Conservation (phyloP, 2,888 invertebrate genomes). For the Drosophila atripex region DNA sequence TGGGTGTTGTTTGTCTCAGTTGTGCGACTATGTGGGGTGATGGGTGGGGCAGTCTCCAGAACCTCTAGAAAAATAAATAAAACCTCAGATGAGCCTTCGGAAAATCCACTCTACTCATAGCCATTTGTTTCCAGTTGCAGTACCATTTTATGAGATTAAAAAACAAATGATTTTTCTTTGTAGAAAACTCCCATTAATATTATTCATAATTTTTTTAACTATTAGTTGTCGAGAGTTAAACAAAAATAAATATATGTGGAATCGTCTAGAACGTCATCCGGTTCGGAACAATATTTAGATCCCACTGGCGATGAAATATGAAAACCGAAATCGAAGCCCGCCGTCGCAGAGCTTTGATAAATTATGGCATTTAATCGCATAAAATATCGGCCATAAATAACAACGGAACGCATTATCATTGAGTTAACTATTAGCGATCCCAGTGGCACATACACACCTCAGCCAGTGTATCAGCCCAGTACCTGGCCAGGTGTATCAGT, state of each 20-base stretch:
- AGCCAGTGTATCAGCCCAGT: conserved; percentile 17
- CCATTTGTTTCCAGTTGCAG: too few relatives aligned
- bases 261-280: background rate
- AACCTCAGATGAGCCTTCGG: conserved; percentile 11
- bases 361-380: conserved; percentile 64
- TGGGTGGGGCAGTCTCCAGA: too few relatives aligned
- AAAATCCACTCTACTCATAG: too few relatives aligned
- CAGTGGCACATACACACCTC: conserved; percentile 53
- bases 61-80: too few relatives aligned
- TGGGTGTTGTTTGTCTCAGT: conserved; percentile 3
- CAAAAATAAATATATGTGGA: too few relatives aligned
- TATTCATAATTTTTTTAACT: too few relatives aligned
- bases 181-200: too few relatives aligned
- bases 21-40: background rate
- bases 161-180: too few relatives aligned
- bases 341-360: conserved; percentile 49
- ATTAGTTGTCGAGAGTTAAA: too few relatives aligned
- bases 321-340: conserved; percentile 16
- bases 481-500: conserved; percentile 9
- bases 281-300: background rate
- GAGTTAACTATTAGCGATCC: conserved; percentile 70
- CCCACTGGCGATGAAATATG: conserved; percentile 1
- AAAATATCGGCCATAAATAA: conserved; percentile 69
- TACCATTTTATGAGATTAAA: too few relatives aligned
- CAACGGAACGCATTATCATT: conserved; percentile 71